These are phyloP conservation scores for Myotis myotis DNA, from an alignment of 2,797 vertebrate genomes.

Conservation along the genomic window DNA sequence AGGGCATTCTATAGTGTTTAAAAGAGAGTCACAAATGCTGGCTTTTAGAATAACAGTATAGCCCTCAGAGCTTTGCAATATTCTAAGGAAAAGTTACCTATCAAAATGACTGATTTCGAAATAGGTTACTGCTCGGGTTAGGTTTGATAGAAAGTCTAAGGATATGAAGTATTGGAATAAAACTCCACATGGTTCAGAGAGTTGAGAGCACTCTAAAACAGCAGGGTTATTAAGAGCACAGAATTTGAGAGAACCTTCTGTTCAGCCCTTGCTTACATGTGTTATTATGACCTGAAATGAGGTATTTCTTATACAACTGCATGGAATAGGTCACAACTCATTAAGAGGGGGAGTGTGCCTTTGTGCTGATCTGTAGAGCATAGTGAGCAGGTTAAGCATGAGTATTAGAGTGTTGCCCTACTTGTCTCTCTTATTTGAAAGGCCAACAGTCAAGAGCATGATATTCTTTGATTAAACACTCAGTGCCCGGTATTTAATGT, in stretches of 20 bases:
- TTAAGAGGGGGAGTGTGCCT: neutral
- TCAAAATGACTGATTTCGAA: conserved; percentile 7
- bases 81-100: neutral
- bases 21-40: neutral
- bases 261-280: neutral
- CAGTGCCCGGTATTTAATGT: neutral
- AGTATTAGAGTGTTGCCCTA: neutral
- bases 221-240: neutral
- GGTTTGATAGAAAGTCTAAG: neutral
- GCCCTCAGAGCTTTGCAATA: neutral
- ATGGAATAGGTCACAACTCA: neutral
- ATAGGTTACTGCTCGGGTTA: neutral
- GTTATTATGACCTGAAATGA: neutral
- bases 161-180: neutral
- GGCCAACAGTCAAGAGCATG: neutral
- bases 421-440: neutral
- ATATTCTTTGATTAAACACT: neutral
- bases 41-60: neutral
- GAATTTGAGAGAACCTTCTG: neutral
- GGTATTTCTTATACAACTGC: neutral
- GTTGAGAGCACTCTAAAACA: neutral
- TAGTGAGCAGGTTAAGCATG: neutral
- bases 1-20: neutral
- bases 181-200: neutral
- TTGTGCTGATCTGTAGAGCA: neutral